Conservation (phyloP, 2,888 invertebrate species). For the Agriopis leucophaearia region DNA sequence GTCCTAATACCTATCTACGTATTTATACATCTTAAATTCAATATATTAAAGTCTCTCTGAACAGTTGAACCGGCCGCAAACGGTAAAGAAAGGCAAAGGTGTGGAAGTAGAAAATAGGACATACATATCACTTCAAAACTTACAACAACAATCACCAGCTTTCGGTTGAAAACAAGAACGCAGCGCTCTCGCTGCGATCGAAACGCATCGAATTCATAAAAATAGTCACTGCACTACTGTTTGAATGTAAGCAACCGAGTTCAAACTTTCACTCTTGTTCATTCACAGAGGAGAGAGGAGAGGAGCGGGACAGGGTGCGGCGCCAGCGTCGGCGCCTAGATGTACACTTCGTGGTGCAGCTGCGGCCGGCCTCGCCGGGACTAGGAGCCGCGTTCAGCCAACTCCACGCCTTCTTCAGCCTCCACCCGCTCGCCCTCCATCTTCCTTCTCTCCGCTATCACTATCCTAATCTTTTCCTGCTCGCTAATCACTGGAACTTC, state of each 20-base stretch:
- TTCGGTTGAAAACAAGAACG: constrained; percentile 62
- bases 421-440: constrained; percentile 80
- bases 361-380: constrained; percentile 85
- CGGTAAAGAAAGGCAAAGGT: constrained; percentile 60
- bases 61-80: constrained; percentile 83
- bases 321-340: constrained; percentile 63
- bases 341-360: constrained; percentile 83
- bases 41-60: constrained; percentile 80
- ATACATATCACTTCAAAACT: constrained; percentile 54
- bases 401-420: constrained; percentile 73
- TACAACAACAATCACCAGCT: constrained; percentile 57
- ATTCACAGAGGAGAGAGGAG: constrained; percentile 60
- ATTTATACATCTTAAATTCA: constrained; percentile 66
- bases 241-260: constrained; percentile 70
- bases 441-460: constrained; percentile 87
- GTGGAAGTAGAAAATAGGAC: constrained; percentile 58
- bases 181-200: constrained; percentile 55
- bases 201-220: constrained; percentile 46
- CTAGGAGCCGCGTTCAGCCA: constrained; percentile 81
- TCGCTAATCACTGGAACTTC: constrained; percentile 69
- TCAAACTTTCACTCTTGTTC: constrained; percentile 72
- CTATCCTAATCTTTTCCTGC: constrained; percentile 86
- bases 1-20: constrained; percentile 81
- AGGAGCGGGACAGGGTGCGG: constrained; percentile 51
- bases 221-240: constrained; percentile 57